Conservation (phyloP, 2,113 vertebrate species). For the Dicrurus megarhynchus region DNA sequence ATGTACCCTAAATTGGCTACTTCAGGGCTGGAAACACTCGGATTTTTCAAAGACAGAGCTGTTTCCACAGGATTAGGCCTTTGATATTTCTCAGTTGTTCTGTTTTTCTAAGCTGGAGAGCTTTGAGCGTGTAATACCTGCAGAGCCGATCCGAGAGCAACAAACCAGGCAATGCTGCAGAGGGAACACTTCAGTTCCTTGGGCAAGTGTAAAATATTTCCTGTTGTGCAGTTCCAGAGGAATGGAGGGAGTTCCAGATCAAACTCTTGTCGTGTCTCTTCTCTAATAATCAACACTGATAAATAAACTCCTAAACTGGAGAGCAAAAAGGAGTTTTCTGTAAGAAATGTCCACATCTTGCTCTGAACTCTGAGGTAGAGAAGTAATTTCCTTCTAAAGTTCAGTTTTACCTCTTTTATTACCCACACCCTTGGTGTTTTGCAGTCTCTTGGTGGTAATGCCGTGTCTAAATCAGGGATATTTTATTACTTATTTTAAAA, state of each 20-base stretch:
- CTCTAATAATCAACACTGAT: not conserved
- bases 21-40: not conserved
- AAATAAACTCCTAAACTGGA: not conserved
- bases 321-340: not conserved
- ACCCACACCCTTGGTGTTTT: not conserved
- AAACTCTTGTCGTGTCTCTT: not conserved
- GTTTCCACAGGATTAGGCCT: not conserved
- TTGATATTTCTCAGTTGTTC: not conserved
- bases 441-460: not conserved
- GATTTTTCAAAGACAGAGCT: not conserved
- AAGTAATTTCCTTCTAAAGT: not conserved
- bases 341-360: rapidly evolving
- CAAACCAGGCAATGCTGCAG: not conserved
- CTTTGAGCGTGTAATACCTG: not conserved
- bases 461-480: not conserved
- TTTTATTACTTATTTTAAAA: not conserved
- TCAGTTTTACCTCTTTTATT: not conserved
- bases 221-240: not conserved
- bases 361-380: not conserved
- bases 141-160: not conserved
- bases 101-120: not conserved
- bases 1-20: not conserved
- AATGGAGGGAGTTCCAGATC: not conserved
- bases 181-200: not conserved
- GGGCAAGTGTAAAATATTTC: not conserved